Base-by-base conservation (phyloP, 1,140 invertebrate genomes). In the Achatina immaculata region DNA sequence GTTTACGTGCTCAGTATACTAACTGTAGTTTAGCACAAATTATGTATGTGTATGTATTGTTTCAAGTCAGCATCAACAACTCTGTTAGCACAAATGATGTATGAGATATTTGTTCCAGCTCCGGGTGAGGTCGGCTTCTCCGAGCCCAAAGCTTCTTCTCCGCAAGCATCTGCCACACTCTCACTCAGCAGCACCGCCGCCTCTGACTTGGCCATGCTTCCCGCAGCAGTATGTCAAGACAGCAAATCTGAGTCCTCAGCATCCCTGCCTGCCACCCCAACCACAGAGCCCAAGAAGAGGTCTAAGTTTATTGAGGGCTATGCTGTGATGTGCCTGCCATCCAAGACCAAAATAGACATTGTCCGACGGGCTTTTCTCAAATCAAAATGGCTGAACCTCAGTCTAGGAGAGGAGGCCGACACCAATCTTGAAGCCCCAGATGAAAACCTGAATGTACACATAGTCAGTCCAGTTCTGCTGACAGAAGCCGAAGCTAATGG, bases 261-360 rank as follows among this genome's bases (percentile, higher is more conserved):
- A 45, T 16, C 76, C 0, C 14, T 1, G 1, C 74, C 74, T 24
- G 42, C 51, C 3, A 62, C 38, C 65, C 78, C 2, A 34, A 42
- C 42, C 34, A 48, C 45, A 14, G 76, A 78, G 36, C 84, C 24
- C 80, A 85, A 51, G 28, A 69, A 48, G 34, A 80, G 72, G 58
- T 71, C 43, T 11, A 71, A 80, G 31, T 36, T 80, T 7, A 80
- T 80, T 66, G 78, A 80, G 73, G 89, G 90, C 6, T 89, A 85
- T 81, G 89, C 88, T 80, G 88, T 91, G 9, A 85, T 91, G 7
- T 87, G 85, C 73, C 83, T 90, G 3, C 77, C 83, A 21, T 88
- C 88, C 38, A 88, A 87, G 79, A 85, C 89, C 6, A 91, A 90
- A 82, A 73, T 90, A 3, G 90, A 91, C 40, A 80, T 81, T 79